Base-by-base conservation (phyloP, 2,888 invertebrate genomes). In the Thymelicus sylvestris region DNA sequence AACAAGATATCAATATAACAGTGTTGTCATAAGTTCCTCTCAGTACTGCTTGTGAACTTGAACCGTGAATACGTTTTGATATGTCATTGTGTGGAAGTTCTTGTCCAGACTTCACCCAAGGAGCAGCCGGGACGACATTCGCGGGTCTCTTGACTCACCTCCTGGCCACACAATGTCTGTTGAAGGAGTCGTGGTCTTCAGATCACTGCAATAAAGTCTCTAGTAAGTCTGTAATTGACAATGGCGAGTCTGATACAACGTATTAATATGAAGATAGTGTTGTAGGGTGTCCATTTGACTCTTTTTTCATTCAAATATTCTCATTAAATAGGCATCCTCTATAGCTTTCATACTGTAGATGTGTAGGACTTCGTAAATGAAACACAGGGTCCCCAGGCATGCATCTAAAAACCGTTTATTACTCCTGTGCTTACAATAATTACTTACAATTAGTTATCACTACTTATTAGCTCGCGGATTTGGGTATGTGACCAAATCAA, bases 91-190 rank as follows among this genome's bases (percentile, higher is more conserved):
- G 15, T 41, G 39, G 12, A 6, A 70, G 31, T 41, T 67, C 73
- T 7, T 76, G 77, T 50, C 47, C 67, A 41, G 41, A 63, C 8
- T 15, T 55, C 3, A 50, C 39, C 15, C 72, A 82, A 39, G 89
- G 91, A 2, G 19, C 84, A 0, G 91, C 88, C 0, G 92, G 91
- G 0, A 70, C 78, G 1, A 75, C 85, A 8, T 91, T 93, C 75
- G 80, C 86, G 0, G 82, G 75, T 15, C 74, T 91, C 72, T 75
- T 92, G 50, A 86, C 90, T 0, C 90, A 92, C 7, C 80, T 93
- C 13, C 75, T 92, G 57, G 85, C 91, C 0, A 79, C 91, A 0
- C 91, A 92, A 76, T 92, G 92, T 60, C 82, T 91, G 19, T 77
- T 92, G 69, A 83, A 83, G 0, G 92, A 92, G 41, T 74, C 82